phyloP scores from a whole-genome alignment of 2,113 vertebrate species.

The Emberiza fucata region DNA sequence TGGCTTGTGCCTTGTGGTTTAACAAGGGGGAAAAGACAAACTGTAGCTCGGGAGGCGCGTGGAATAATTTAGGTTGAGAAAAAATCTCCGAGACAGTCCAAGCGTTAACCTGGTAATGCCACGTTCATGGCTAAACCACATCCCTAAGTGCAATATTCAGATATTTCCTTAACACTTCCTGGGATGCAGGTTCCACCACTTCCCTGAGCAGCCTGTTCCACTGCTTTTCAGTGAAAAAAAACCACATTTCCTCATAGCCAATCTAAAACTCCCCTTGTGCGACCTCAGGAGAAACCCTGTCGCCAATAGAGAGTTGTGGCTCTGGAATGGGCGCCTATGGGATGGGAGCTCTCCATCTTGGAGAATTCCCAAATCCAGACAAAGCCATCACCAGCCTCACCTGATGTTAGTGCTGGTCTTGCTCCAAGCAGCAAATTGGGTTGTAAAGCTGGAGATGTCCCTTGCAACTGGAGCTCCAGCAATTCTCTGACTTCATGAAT shows the following conservation, averaged over 20 bases:
- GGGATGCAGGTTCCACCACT: background rate
- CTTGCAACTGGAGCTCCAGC: background rate
- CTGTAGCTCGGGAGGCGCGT: background rate
- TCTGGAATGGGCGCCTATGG: background rate
- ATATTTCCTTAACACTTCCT: background rate
- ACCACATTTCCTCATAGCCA: background rate
- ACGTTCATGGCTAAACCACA: rapidly evolving
- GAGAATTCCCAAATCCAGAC: background rate
- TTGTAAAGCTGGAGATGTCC: background rate
- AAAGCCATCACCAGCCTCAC: background rate
- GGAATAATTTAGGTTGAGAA: background rate
- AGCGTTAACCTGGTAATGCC: rapidly evolving
- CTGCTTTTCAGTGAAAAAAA: background rate
- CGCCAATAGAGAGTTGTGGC: rapidly evolving
- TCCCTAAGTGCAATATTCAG: background rate
- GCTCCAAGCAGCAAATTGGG: background rate
- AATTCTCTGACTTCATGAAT: background rate
- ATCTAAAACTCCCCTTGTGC: background rate
- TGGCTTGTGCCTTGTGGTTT: background rate
- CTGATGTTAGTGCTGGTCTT: background rate
- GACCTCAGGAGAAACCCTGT: background rate
- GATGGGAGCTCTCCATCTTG: background rate
- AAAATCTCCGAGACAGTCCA: rapidly evolving
- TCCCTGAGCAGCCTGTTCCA: background rate
- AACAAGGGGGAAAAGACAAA: background rate